These are phyloP conservation scores for Alethe castanea DNA, from an alignment of 2,113 vertebrate species.

Conservation along the genomic window DNA sequence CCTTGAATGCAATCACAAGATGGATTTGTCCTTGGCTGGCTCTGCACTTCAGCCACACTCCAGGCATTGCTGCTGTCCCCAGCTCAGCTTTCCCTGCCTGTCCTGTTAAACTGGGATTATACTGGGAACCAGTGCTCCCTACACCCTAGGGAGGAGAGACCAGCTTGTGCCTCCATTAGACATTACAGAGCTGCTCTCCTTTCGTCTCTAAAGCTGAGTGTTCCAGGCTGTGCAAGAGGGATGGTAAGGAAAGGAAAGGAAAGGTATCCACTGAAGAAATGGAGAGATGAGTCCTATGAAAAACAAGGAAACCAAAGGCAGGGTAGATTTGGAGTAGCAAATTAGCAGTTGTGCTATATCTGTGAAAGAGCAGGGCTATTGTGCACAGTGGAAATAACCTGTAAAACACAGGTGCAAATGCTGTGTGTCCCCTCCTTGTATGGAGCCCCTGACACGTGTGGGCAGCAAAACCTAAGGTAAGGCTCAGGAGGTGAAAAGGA, in stretches of 20 bases:
- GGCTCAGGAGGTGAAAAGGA: neutral
- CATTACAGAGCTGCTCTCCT: neutral
- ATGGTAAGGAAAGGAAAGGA: neutral
- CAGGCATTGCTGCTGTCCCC: neutral
- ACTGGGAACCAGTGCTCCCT: neutral
- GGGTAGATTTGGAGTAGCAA: neutral
- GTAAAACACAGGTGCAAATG: rapidly evolving
- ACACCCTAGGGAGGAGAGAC: rapidly evolving
- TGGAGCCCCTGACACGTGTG: rapidly evolving
- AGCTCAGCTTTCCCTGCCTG: neutral
- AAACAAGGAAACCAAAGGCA: neutral
- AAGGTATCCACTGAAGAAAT: neutral
- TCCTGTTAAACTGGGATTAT: neutral
- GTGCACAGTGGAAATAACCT: neutral
- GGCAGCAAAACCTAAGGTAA: neutral
- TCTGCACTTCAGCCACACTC: neutral
- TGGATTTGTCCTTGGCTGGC: neutral
- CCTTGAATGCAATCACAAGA: neutral
- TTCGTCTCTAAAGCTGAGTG: neutral
- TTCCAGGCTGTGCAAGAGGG: neutral
- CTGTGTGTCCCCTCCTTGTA: neutral
- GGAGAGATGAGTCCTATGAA: neutral
- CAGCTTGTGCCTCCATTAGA: neutral
- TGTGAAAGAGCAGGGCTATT: neutral
- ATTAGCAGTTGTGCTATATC: neutral